phyloP scores from a whole-genome alignment of 2,797 vertebrate species.

The Coregonus sp. region DNA sequence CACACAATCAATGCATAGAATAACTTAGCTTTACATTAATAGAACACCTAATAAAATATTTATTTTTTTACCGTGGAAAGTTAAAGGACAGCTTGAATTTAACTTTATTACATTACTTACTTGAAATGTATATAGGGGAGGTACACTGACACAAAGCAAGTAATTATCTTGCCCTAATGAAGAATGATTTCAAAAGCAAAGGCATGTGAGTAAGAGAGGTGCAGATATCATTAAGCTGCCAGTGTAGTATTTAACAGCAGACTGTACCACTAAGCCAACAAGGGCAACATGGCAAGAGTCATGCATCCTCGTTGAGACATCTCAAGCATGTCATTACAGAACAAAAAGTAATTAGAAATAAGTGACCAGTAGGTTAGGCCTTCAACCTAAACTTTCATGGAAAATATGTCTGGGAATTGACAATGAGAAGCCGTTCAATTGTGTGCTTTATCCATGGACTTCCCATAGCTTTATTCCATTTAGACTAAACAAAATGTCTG shows the following conservation, averaged over 20 bases:
- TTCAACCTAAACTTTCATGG: slow-evolving; percentile 29
- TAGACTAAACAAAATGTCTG: background rate
- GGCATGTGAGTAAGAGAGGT: slow-evolving; percentile 19
- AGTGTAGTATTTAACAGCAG: slow-evolving; percentile 69
- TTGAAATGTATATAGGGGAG: slow-evolving; percentile 1
- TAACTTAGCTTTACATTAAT: slow-evolving; percentile 5
- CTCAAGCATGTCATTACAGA: slow-evolving; percentile 31
- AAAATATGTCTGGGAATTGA: background rate
- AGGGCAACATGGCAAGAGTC: slow-evolving; percentile 47
- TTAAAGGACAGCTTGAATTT: background rate
- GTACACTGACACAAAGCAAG: slow-evolving; percentile 12
- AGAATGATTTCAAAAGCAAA: slow-evolving; percentile 35
- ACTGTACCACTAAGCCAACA: slow-evolving; percentile 66
- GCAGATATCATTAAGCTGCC: slow-evolving; percentile 49
- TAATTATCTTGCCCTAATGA: slow-evolving; percentile 9
- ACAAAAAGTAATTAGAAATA: slow-evolving; percentile 61
- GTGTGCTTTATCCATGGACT: background rate
- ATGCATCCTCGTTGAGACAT: slow-evolving; percentile 49
- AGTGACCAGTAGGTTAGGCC: slow-evolving; percentile 36
- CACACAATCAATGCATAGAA: slow-evolving; percentile 24
- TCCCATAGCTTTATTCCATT: background rate
- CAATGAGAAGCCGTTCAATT: background rate
- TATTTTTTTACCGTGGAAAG: background rate
- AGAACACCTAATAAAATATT: slow-evolving; percentile 13
- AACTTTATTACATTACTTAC: background rate